Evolutionary conservation across 2,888 invertebrate species (phyloP).

Genomic region (Athalia cordata): DNA sequence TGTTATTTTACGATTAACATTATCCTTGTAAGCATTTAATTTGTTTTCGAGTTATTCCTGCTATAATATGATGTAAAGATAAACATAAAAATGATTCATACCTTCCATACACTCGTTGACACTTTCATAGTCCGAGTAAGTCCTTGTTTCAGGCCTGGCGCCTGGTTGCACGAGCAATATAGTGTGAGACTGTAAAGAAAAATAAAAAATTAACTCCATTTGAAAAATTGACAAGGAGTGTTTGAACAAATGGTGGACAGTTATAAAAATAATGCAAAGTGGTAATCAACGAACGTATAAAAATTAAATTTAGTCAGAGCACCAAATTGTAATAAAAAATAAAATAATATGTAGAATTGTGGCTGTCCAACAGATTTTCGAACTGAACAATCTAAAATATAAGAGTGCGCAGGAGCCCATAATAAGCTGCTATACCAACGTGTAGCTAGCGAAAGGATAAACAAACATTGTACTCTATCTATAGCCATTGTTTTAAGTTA

Average conservation of each 20-base stretch:
- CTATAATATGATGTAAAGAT: neutral
- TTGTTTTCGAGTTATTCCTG: neutral
- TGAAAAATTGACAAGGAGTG: neutral
- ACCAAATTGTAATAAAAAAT: neutral
- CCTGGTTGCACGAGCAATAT: constrained; percentile 97
- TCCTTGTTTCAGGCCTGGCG: constrained; percentile 93
- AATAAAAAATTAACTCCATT: constrained; percentile 54
- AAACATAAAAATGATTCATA: constrained; percentile 62
- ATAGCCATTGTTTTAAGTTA: neutral
- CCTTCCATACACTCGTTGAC: constrained; percentile 99
- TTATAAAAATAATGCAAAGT: no score
- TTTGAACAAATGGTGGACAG: no score
- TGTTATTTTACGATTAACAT: no score
- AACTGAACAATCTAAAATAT: no score
- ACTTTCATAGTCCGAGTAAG: constrained; percentile 98
- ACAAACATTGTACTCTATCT: constrained; percentile 22
- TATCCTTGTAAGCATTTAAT: no score
- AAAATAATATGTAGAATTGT: neutral
- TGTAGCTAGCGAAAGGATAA: neutral
- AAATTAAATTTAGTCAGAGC: no score
- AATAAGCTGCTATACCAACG: no score
- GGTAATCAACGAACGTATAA: no score
- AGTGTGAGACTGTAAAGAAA: constrained; percentile 89
- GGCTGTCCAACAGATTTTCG: no score
- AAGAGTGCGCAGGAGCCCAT: no score